Conservation (phyloP, 2,888 invertebrate species). For the Stenodema calcarata region DNA sequence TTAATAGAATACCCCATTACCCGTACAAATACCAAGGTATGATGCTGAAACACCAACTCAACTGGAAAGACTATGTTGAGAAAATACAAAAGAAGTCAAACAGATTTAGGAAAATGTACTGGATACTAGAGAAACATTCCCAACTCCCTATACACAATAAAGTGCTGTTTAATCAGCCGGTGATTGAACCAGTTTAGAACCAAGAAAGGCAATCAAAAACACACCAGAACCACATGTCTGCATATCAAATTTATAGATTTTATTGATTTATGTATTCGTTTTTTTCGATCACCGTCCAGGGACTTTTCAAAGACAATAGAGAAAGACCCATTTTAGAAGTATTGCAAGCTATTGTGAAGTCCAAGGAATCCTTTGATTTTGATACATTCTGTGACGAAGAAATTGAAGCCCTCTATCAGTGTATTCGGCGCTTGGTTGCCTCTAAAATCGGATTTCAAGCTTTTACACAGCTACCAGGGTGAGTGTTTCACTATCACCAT, state of each 20-base stretch:
- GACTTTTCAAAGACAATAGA: slow-evolving; percentile 96
- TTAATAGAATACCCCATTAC: too few species aligned
- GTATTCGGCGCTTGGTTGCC: slow-evolving; percentile 88
- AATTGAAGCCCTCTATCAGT: slow-evolving; percentile 94
- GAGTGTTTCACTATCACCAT: slow-evolving; percentile 55
- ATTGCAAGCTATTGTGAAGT: slow-evolving; percentile 83
- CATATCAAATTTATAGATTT: slow-evolving; percentile 53
- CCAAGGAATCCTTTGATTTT: slow-evolving; percentile 64
- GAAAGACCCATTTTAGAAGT: slow-evolving; percentile 94
- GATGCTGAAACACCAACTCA: too few species aligned
- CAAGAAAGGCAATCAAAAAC: too few species aligned
- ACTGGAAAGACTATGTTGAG: too few species aligned
- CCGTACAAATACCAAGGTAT: too few species aligned
- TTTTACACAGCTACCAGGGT: slow-evolving; percentile 89
- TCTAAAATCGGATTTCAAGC: slow-evolving; percentile 98
- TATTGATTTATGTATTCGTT: slow-evolving; percentile 50
- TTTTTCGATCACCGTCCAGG: slow-evolving; percentile 70
- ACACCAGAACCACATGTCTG: too few species aligned
- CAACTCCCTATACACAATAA: too few species aligned
- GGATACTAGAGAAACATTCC: too few species aligned
- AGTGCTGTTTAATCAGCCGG: too few species aligned
- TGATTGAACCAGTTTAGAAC: too few species aligned
- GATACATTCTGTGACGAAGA: slow-evolving; percentile 69
- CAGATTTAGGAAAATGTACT: too few species aligned
- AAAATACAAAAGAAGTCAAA: too few species aligned